Evolutionary conservation across 2,888 invertebrate genomes (phyloP).

Genomic region (Pantelozetes paolii): DNA sequence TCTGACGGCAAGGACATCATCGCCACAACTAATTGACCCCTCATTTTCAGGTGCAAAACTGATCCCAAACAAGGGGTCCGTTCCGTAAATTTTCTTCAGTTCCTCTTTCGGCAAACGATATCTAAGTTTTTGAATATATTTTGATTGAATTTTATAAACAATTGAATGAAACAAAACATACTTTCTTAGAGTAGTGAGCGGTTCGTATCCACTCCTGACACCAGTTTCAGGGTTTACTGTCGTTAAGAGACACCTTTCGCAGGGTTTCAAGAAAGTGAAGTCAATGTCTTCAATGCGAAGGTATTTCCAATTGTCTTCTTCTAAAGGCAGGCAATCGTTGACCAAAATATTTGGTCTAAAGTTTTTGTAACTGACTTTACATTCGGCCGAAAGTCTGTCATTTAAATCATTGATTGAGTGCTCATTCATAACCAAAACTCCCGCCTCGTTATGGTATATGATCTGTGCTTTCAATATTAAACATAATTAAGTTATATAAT

Average conservation of each 20-base stretch:
- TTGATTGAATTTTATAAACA: too few relatives aligned
- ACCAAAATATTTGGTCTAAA: conserved; percentile 43
- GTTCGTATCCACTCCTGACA: conserved; percentile 31
- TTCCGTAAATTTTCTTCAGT: conserved; percentile 24
- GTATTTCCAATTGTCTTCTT: conserved; percentile 42
- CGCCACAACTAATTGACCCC: conserved; percentile 22
- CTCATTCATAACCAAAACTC: conserved; percentile 37
- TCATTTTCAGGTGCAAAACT: conserved; percentile 15
- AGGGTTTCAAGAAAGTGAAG: conserved; percentile 29
- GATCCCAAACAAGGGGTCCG: conserved; percentile 38
- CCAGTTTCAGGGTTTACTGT: conserved; percentile 43
- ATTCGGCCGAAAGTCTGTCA: conserved; percentile 5
- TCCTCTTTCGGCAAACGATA: conserved; percentile 11
- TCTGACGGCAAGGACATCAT: conserved; percentile 4
- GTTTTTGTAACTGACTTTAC: conserved; percentile 30
- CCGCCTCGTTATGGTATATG: conserved; percentile 39
- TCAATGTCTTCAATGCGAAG: conserved; percentile 33
- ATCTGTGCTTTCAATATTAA: conserved; percentile 2
- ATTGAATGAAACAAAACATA: conserved; percentile 14
- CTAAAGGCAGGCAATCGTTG: conserved; percentile 23
- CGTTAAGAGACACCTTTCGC: conserved; percentile 40
- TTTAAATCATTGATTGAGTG: conserved; percentile 41
- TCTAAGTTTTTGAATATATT: background rate
- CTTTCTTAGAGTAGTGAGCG: conserved; percentile 32
- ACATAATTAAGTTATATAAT: too few relatives aligned